Evolutionary conservation across 2,113 vertebrate genomes (phyloP).

Genomic region (Nycticebus coucang): DNA sequence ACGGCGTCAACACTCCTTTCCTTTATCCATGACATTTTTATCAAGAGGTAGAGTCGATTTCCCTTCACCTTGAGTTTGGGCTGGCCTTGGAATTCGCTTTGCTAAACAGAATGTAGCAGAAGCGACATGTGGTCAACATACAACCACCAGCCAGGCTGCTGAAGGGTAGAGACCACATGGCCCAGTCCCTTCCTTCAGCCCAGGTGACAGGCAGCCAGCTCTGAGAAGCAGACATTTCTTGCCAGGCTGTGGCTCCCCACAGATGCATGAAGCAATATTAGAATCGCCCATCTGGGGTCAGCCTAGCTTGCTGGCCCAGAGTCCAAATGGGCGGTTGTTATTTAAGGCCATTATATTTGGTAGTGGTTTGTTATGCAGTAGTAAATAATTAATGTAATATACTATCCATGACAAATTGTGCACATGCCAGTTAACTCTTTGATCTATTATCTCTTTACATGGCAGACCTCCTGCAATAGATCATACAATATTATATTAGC

Average conservation of each 20-base stretch:
- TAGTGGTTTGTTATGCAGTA: not conserved
- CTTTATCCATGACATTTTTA: not conserved
- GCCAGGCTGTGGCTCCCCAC: not conserved
- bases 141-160: not conserved
- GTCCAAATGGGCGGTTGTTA: not conserved
- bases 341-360: slow-evolving; percentile 3
- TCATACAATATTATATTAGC: not conserved
- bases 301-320: not conserved
- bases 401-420: not conserved
- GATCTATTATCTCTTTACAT: not conserved
- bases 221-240: not conserved
- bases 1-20: not conserved
- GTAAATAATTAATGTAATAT: not conserved
- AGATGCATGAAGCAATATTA: not conserved
- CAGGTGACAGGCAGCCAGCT: not conserved
- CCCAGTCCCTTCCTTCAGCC: not conserved
- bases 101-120: not conserved
- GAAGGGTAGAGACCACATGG: not conserved
- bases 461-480: not conserved
- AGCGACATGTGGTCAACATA: not conserved
- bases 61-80: not conserved
- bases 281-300: not conserved
- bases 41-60: not conserved
- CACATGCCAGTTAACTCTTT: not conserved
- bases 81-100: not conserved